Evolutionary conservation across 2,888 invertebrate species (phyloP), one percentile per base, ranked within the genome.

Genomic region (Deladenus siricidicola): DNA sequence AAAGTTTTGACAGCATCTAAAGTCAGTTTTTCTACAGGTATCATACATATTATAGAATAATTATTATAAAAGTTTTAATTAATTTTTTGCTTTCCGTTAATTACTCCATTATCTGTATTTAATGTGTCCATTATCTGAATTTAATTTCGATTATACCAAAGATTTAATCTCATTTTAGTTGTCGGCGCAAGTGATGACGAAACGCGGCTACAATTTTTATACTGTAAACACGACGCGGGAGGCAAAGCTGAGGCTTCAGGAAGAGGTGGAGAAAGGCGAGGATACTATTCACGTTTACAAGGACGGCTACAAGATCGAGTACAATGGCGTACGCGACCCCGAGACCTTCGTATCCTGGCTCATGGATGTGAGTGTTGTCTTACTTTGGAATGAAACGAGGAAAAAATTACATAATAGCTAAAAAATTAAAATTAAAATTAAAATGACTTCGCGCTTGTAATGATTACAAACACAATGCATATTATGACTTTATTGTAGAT

Each of bases 171-270:
- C n/a, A n/a, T 54, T 68, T 60, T 54, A 78, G 77, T 66, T 78
- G 14, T 79, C 79, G 19, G 78, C 78, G 49, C 78, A 78, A 72
- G 72, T 79, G 42, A 78, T 78, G 78, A 75, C 75, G 57, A 78
- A 78, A 61, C 65, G 78, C 42, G 78, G 78, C 23, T 78, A 78
- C 69, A 77, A 78, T 62, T 77, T 78, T 64, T 78, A 74, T 70
- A 75, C 76, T 3, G 79, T 78, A 34, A 79, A 78, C 70, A 78
- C 78, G 21, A 79, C 78, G 21, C 76, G 72, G 56, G 77, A 78
- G 60, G 51, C 59, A 28, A 71, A 70, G 45, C 68, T 79, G 52
- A 66, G 79, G 48, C 70, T 68, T 45, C 79, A 79, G 61, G 79
- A 79, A 69, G 78, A 76, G 39, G 64, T 64, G 2, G 64, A 64